Evolutionary conservation across 92 coral and sea anemone species (phyloP), one percentile per base, ranked within the genome.

Genomic region (Palythoa heliodiscus): DNA sequence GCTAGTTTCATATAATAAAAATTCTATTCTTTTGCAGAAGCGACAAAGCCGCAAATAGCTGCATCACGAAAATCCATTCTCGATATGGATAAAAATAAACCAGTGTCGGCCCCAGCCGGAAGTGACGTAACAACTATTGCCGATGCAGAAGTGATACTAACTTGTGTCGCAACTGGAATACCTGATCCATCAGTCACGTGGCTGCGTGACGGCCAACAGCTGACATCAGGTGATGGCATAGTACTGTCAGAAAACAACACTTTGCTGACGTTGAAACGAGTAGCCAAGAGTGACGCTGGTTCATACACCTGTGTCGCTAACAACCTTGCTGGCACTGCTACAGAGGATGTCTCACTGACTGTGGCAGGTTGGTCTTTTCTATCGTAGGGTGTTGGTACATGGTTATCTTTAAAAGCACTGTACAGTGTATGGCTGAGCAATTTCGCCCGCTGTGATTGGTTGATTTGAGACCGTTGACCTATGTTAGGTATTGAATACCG

Each of bases 101-200:
- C 97, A 19, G 90, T 94, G 29, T 40, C 70, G 9, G 95, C 91
- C 9, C 61, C 91, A 67, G 76, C 90, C 20, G 98, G 98, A 38
- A 86, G 92, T 71, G 73, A 48, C 11, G 29, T 94, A 43, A 88
- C 95, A 43, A 92, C 95, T 13, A 63, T 87, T 7, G 88, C 80
- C 6, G 91, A 87, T 63, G 87, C 95, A 15, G 86, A 92, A 1
- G 88, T 94, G 4, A 71, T 90, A 60, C 71, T 94, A 78, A 86
- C 74, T 39, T 94, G 98, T 52, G 86, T 89, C 43, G 87, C 87
- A 74, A 47, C 77, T 71, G 95, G 95, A 61, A 83, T 85, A 35
- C 98, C 98, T 7, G 69, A 82, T 73, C 95, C 98, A 53, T 63
- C 58, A 70, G 74, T 94, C 87, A 76, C 92, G 15, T 94, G 98